Evolutionary conservation across 2,113 vertebrate genomes (phyloP).

Genomic region (Microcebus jonahi): DNA sequence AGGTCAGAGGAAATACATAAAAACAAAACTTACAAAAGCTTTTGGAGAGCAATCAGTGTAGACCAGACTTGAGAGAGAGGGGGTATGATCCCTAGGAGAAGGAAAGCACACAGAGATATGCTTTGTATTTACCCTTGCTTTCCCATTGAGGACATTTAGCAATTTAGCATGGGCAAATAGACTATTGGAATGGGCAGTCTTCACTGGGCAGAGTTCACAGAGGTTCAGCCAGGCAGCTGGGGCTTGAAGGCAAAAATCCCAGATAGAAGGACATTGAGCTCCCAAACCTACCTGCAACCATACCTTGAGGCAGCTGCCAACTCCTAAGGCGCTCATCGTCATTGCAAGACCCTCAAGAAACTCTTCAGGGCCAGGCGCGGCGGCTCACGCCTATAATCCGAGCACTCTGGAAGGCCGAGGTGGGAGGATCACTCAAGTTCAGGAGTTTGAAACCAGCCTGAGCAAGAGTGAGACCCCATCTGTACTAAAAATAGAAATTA

Average conservation of each 20-base stretch:
- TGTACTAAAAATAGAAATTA: too few species aligned
- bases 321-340: background rate
- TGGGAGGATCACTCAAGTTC: too few species aligned
- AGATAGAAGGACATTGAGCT: too few species aligned
- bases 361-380: background rate
- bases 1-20: background rate
- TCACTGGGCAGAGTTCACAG: background rate
- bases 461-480: too few species aligned
- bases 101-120: background rate
- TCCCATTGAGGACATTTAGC: background rate
- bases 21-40: background rate
- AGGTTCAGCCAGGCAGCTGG: background rate
- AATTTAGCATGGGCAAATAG: background rate
- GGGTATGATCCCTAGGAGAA: background rate
- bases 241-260: background rate
- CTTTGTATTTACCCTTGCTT: background rate
- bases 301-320: too few species aligned
- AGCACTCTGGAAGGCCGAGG: too few species aligned
- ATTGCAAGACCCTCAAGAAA: background rate
- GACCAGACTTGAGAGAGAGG: background rate
- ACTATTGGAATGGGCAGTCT: background rate
- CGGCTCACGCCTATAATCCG: too few species aligned
- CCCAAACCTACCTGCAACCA: too few species aligned
- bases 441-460: too few species aligned
- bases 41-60: background rate